Evolutionary conservation across 2,113 vertebrate species (phyloP).

Genomic region (Engraulis encrasicolus): DNA sequence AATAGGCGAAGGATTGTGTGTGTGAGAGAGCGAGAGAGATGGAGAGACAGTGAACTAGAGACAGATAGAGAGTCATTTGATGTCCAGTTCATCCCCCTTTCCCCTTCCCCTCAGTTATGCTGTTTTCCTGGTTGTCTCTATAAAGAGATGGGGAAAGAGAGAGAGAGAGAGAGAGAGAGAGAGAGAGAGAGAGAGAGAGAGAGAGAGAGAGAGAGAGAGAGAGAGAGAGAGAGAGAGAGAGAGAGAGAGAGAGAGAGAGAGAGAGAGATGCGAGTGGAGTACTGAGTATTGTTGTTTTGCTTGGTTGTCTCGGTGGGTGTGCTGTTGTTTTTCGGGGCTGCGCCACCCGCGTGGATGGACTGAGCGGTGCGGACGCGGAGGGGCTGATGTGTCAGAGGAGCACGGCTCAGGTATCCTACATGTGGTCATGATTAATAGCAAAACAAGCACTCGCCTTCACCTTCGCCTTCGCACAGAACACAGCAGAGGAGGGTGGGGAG

Average conservation of each 20-base stretch:
- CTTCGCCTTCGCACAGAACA: too few relatives aligned
- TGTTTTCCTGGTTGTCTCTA: too few relatives aligned
- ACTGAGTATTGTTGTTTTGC: constrained; percentile 69
- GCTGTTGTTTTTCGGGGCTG: constrained; percentile 55
- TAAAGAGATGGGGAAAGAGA: too few relatives aligned
- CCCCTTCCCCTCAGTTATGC: too few relatives aligned
- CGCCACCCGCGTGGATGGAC: constrained; percentile 62
- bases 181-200: too few relatives aligned
- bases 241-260: constrained; percentile 3
- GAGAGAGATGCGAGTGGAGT: not conserved
- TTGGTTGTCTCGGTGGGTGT: constrained; percentile 53
- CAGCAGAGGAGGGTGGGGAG: too few relatives aligned
- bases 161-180: too few relatives aligned
- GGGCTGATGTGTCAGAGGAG: constrained; percentile 53
- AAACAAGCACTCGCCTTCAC: constrained; percentile 71
- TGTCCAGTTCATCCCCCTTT: too few relatives aligned
- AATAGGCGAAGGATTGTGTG: too few relatives aligned
- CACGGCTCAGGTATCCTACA: constrained; percentile 73
- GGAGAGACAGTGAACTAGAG: not conserved
- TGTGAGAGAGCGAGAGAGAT: too few relatives aligned
- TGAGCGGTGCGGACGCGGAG: constrained; percentile 58
- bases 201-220: not conserved
- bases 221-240: not conserved
- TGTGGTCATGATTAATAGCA: constrained; percentile 68
- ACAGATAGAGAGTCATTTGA: not conserved